These are phyloP conservation scores for Spisula subtruncata DNA, from an alignment of 2,888 invertebrate species.

Conservation along the genomic window DNA sequence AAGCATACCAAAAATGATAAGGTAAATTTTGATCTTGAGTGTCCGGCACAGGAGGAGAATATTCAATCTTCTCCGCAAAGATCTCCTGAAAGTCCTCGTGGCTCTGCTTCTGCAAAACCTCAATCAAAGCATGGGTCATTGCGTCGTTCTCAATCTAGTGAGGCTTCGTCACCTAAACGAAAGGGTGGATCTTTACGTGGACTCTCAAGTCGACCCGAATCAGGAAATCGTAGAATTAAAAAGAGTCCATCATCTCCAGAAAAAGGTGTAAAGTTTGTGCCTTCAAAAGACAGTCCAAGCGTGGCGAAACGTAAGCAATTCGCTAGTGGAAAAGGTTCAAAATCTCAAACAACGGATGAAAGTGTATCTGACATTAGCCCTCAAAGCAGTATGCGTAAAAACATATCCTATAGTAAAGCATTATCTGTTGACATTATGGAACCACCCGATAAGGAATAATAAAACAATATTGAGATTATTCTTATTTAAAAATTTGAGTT, in stretches of 20 bases:
- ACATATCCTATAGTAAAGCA: slow-evolving; percentile 53
- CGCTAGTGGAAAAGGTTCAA: slow-evolving; percentile 27
- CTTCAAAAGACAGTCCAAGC: slow-evolving; percentile 62
- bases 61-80: too few species aligned
- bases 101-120: neutral
- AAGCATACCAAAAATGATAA: slow-evolving; percentile 18
- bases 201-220: slow-evolving; percentile 10
- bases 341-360: neutral
- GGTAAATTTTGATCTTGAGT: neutral
- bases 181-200: slow-evolving; percentile 21
- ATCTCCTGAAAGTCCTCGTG: neutral
- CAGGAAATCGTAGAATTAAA: neutral
- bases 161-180: neutral
- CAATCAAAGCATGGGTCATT: slow-evolving; percentile 33
- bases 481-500: neutral
- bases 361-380: neutral
- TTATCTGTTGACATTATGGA: slow-evolving; percentile 31
- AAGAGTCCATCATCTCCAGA: slow-evolving; percentile 39
- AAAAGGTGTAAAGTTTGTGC: slow-evolving; percentile 48
- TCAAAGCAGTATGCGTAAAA: slow-evolving; percentile 40
- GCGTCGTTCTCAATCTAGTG: neutral
- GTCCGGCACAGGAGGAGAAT: neutral
- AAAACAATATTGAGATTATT: neutral
- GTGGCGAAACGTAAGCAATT: slow-evolving; percentile 40
- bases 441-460: neutral